Evolutionary conservation across 2,888 invertebrate species (phyloP).

Genomic region (Steinernema carpocapsae): DNA sequence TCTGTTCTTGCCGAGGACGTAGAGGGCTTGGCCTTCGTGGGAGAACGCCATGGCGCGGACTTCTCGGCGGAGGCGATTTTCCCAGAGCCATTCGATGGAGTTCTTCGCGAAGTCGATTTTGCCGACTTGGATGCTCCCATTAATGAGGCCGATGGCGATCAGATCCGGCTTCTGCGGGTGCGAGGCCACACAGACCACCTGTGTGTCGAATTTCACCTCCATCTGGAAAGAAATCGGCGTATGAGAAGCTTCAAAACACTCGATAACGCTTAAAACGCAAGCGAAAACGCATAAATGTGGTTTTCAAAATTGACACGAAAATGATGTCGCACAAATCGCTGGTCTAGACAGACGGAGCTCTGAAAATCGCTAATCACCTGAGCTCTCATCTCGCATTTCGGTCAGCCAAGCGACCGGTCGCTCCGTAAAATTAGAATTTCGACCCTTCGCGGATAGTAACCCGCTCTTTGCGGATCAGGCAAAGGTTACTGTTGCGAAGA

Average conservation of each 20-base stretch:
- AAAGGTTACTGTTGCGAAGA: too few relatives aligned
- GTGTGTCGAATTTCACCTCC: constrained; percentile 22
- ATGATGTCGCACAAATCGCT: too few relatives aligned
- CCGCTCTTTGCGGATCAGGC: too few relatives aligned
- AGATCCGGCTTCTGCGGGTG: background rate
- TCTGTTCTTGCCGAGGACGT: constrained; percentile 49
- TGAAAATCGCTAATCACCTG: too few relatives aligned
- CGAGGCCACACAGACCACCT: constrained; percentile 3
- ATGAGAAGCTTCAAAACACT: background rate
- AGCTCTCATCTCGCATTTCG: too few relatives aligned
- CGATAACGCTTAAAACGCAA: too few relatives aligned
- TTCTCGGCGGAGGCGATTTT: constrained; percentile 9
- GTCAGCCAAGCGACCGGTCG: too few relatives aligned
- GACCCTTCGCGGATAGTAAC: too few relatives aligned
- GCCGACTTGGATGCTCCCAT: constrained; percentile 9
- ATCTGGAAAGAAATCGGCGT: constrained; percentile 1
- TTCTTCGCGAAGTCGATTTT: background rate
- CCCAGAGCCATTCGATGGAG: background rate
- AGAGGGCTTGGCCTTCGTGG: constrained; percentile 11
- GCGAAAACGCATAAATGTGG: too few relatives aligned
- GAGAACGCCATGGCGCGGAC: background rate
- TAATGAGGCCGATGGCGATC: constrained; percentile 7
- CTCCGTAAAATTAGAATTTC: too few relatives aligned
- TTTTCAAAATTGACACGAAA: too few relatives aligned
- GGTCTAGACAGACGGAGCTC: too few relatives aligned